phyloP scores from a whole-genome alignment of 2,797 vertebrate species.

The Oreortyx pictus region DNA sequence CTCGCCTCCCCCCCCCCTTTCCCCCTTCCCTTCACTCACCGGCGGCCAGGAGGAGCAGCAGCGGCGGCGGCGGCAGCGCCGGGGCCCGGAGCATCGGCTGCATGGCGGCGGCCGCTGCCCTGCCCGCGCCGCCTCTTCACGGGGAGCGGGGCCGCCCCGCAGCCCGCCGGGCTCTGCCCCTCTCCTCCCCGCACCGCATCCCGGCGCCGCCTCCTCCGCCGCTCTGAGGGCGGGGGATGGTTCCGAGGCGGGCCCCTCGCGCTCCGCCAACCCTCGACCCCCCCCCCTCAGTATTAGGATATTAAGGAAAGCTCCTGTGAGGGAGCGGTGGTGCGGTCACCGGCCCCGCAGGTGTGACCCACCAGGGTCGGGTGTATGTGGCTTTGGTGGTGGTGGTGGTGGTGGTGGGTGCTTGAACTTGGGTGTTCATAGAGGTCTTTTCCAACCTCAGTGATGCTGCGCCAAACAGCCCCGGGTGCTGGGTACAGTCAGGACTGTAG shows the following conservation, averaged over 20 bases:
- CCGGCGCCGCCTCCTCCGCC: neutral
- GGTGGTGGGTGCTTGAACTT: no score
- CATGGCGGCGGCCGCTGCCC: constrained; percentile 43
- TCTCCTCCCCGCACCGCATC: constrained; percentile 44
- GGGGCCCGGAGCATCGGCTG: constrained; percentile 50
- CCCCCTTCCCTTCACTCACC: constrained; percentile 16
- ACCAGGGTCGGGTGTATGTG: no score
- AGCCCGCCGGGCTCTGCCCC: constrained; percentile 53
- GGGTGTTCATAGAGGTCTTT: no score
- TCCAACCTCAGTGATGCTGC: no score
- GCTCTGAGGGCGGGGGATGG: constrained; percentile 2
- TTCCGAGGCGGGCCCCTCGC: neutral
- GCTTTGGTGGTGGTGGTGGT: no score
- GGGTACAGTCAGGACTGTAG: fast-evolving
- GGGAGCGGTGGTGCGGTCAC: no score
- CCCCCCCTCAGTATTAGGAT: no score
- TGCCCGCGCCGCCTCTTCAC: constrained; percentile 48
- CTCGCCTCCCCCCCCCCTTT: neutral
- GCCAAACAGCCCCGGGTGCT: neutral
- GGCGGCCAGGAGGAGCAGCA: constrained; percentile 23
- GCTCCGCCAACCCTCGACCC: neutral
- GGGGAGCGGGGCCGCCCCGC: constrained; percentile 43
- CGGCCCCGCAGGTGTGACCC: no score
- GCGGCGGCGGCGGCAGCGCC: constrained; percentile 37
- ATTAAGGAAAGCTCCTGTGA: no score